Conservation (phyloP, 2,797 vertebrate genomes). For the Epinephelus malabaricus region DNA sequence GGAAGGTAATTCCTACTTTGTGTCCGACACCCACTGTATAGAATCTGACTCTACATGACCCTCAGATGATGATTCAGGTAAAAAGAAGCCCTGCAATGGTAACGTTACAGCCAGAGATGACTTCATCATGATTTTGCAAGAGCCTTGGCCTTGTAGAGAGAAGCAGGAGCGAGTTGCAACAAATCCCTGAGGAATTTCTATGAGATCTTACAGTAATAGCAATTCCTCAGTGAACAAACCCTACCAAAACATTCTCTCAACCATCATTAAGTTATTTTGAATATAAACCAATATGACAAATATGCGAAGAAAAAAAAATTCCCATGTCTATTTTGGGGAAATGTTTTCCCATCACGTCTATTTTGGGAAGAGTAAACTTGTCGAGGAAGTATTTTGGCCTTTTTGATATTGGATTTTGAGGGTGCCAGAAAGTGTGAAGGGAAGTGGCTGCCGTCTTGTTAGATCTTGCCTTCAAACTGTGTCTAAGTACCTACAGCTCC, state of each 20-base stretch:
- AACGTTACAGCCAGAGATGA: constrained; percentile 49
- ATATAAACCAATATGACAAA: constrained; percentile 52
- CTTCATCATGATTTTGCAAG: constrained; percentile 69
- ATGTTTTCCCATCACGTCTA: constrained; percentile 52
- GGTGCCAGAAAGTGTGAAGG: constrained; percentile 58
- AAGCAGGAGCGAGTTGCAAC: constrained; percentile 72
- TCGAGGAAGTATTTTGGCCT: constrained; percentile 56
- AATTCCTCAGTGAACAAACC: constrained; percentile 47
- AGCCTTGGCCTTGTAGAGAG: constrained; percentile 23
- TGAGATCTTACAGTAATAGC: constrained; percentile 42
- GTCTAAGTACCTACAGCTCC: constrained; percentile 58
- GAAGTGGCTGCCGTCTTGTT: constrained; percentile 70
- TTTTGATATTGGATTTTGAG: constrained; percentile 51
- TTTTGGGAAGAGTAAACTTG: constrained; percentile 59
- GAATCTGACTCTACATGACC: constrained; percentile 26
- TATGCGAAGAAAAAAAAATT: constrained; percentile 2
- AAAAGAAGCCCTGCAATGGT: constrained; percentile 58
- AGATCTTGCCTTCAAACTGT: constrained; percentile 73
- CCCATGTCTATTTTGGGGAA: constrained; percentile 62
- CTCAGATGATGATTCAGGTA: constrained; percentile 61
- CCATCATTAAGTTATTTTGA: constrained; percentile 30
- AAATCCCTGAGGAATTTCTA: constrained; percentile 71
- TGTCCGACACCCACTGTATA: neutral
- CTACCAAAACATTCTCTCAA: constrained; percentile 36
- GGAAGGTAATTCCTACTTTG: neutral